Base-by-base conservation (phyloP, 2,113 vertebrate genomes). In the Eudyptes chrysolophus region DNA sequence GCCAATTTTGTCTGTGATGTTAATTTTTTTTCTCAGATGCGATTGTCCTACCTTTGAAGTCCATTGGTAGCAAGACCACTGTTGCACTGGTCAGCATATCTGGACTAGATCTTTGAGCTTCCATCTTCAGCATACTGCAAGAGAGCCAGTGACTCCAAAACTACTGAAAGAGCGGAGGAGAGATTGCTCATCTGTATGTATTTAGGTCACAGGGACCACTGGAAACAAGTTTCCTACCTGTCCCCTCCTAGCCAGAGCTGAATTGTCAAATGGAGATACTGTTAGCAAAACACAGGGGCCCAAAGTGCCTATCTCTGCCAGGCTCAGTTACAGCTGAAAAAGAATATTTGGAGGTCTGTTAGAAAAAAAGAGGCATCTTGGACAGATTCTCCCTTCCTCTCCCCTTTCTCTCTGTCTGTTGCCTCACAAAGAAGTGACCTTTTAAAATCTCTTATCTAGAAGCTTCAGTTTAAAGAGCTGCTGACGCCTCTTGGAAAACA, bases 391-490 rank as follows among this genome's bases (percentile, higher is more conserved):
- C 61, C 57, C 72, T 84, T 83, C 72, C 65, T 84, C 80, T 84
- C 75, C 49, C 29, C n/a, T 78, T 95, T 94, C 83, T 87, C 32
- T 87, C 70, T 62, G 49, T 79, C 66, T 79, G 79, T 26, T 79
- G 51, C 69, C 80, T 94, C 87, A 96, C 94, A 97, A 97, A 92
- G 84, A 66, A 77, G 38, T 27, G 84, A 87, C 89, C 81, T 96
- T 95, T 96, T 62, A 65, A 89, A 96, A 83, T 93, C 84, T 88
- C 89, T 97, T 97, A 97, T 97, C 97, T 85, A 32, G 93, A 88
- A 85, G 89, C 46, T 95, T 85, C 49, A 18, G 48, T 95, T 96
- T 80, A 94, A 97, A 97, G 78, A 77, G 81, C 70, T 87, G 78
- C 81, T 96, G 95, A 92, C 9, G 72, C 92, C 89, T 92, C 92